Percentiles rank a stretch among this genome's conserved stretches.
Evolutionary conservation across 35 echinoderm and acorn worm genomes (phyloP).

Genomic region (Ophioderma brevispina): DNA sequence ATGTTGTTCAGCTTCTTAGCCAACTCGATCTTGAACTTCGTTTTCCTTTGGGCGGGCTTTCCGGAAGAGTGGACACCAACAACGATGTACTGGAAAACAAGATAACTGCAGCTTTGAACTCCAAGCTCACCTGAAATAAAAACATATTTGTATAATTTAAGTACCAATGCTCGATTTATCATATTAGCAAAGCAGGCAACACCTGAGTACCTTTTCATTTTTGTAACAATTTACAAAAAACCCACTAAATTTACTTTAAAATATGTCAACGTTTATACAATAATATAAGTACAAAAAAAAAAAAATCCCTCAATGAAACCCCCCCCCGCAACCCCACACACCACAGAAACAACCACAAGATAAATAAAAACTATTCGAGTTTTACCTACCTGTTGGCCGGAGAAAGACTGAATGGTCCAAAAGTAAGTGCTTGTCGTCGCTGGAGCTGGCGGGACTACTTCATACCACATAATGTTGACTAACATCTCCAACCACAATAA

Average conservation of each 20-base stretch:
- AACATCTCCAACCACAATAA: constrained; percentile 96
- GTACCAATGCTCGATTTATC: too few relatives aligned
- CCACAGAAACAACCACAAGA: too few relatives aligned
- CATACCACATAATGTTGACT: constrained; percentile 97
- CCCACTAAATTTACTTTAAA: too few relatives aligned
- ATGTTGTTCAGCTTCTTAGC: constrained; percentile 7
- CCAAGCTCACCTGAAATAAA: constrained; percentile 97
- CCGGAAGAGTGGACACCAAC: constrained; percentile 89
- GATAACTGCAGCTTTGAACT: constrained; percentile 77
- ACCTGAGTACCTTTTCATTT: too few relatives aligned
- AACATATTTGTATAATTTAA: too few relatives aligned
- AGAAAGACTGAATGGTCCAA: constrained; percentile 93
- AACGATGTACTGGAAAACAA: constrained; percentile 90
- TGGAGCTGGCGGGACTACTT: constrained; percentile 48
- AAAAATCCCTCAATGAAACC: too few relatives aligned
- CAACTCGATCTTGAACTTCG: constrained; percentile 64
- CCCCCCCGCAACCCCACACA: too few relatives aligned
- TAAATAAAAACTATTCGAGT: too few relatives aligned
- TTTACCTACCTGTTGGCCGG: constrained; percentile 88
- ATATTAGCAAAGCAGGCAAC: too few relatives aligned
- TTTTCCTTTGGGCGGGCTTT: constrained; percentile 75
- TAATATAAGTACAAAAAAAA: too few relatives aligned
- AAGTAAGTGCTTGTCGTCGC: constrained; percentile 62
- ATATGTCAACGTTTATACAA: too few relatives aligned
- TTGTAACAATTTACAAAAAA: too few relatives aligned